Conservation (phyloP, 2,797 vertebrate species). For the Argentina silus region DNA sequence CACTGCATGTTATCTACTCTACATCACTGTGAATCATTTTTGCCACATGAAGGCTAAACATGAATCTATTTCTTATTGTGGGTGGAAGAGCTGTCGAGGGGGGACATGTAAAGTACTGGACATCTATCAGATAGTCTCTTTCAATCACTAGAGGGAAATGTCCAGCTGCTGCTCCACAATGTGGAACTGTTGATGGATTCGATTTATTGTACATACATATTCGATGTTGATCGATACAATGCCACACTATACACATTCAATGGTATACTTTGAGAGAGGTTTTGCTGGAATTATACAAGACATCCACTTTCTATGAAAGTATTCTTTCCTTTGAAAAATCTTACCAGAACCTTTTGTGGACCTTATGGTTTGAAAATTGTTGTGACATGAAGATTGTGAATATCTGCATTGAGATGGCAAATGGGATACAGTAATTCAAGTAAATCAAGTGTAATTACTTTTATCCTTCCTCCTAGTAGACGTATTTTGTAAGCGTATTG, state of each 20-base stretch:
- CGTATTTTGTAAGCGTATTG: constrained; percentile 1
- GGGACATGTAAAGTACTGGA: constrained; percentile 16
- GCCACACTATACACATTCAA: too few relatives aligned
- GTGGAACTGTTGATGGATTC: neutral
- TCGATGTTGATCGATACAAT: too few relatives aligned
- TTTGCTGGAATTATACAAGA: neutral
- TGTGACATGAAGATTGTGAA: too few relatives aligned
- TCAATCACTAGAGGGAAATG: too few relatives aligned
- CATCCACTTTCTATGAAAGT: constrained; percentile 1
- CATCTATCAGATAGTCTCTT: too few relatives aligned
- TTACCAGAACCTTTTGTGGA: too few relatives aligned
- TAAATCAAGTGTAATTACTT: neutral
- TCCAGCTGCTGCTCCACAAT: neutral
- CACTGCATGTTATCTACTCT: constrained; percentile 71
- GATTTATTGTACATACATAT: neutral
- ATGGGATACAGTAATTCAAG: too few relatives aligned
- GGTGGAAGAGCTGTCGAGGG: constrained; percentile 43
- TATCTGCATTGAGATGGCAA: too few relatives aligned
- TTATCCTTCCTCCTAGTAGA: neutral
- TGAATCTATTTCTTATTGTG: constrained; percentile 66
- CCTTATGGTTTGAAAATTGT: too few relatives aligned
- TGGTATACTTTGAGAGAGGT: neutral
- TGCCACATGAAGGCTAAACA: constrained; percentile 70
- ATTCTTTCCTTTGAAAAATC: neutral
- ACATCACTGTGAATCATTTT: constrained; percentile 63